phyloP scores from a whole-genome alignment of 2,888 invertebrate species.

The Agriotes lineatus region DNA sequence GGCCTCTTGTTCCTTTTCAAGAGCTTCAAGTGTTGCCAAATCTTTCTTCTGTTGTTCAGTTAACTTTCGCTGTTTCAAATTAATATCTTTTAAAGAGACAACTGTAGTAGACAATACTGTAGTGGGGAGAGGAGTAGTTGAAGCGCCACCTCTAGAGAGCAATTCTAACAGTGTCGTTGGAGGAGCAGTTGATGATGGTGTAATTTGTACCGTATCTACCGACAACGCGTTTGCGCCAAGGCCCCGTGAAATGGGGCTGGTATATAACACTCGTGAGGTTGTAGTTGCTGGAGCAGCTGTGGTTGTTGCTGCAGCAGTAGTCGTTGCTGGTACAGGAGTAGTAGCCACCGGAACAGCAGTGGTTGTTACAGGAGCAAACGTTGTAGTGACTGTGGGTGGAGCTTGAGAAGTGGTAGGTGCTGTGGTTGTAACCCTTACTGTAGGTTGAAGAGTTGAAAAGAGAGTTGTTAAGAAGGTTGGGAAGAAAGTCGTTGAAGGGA shows the following conservation, averaged over 20 bases:
- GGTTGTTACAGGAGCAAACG: constrained; percentile 49
- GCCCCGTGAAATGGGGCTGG: neutral
- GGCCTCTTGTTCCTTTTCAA: constrained; percentile 63
- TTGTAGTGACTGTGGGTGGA: constrained; percentile 48
- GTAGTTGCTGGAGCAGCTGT: neutral
- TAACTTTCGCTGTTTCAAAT: constrained; percentile 55
- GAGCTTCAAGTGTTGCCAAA: constrained; percentile 59
- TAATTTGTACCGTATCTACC: constrained; percentile 46
- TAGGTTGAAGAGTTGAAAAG: constrained; percentile 8
- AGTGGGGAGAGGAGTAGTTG: constrained; percentile 28
- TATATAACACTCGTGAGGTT: constrained; percentile 1
- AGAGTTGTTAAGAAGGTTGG: neutral
- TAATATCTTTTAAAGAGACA: constrained; percentile 19
- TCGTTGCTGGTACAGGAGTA: neutral
- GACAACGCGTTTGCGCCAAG: constrained; percentile 15
- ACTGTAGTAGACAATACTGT: neutral
- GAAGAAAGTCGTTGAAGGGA: constrained; percentile 24
- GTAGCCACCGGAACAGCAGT: constrained; percentile 50
- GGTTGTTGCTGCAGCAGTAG: constrained; percentile 51
- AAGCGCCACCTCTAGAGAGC: constrained; percentile 1
- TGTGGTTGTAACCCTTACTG: constrained; percentile 8
- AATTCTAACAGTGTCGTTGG: constrained; percentile 28
- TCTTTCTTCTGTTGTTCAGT: constrained; percentile 62
- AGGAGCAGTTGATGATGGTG: constrained; percentile 50
- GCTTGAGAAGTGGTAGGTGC: neutral